Base-by-base conservation (phyloP, 2,888 invertebrate genomes). In the Resseliella maxima region DNA sequence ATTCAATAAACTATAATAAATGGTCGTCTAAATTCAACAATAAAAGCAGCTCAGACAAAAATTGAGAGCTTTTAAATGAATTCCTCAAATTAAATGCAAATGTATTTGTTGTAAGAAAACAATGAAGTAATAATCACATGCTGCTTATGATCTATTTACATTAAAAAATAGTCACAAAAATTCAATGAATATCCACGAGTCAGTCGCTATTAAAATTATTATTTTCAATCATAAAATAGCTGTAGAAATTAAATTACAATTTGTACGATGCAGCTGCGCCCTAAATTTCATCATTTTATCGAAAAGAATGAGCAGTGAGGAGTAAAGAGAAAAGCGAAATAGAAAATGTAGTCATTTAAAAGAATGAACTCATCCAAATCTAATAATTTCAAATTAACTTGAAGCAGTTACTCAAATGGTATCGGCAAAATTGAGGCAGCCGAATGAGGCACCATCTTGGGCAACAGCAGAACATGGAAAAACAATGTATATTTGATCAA, bases 401-500 rank as follows among this genome's bases (percentile, higher is more conserved):
- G 72, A 72, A 6, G 72, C 31, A 31, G 72, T 72, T 72, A 35
- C 59, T 59, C 59, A 5, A 59, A 59, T 24, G 59, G 5, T 2
- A 27, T 8, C 24, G 15, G 27, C 50, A 50, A 50, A 3, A n/a
- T 50, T 21, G 18, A 50, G 50, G 2, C 50, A 5, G 27, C n/a
- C 35, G 2, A 3, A 18, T 12, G 15, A 0, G 31, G 12, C 72
- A 35, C 31, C n/a, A 24, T 59, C 27, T 59, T 24, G 24, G 24
- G 5, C n/a, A n/a, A n/a, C n/a, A 8, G 24, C 59, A 5, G 36
- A 21, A 81, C 81, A 35, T 21, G n/a, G 38, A 38, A 36, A 38
- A 83, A 38, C 83, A 83, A 83, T 38, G 38, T 38, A 83, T 38
- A 38, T 83, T 83, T 83, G 83, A 83, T 83, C 83, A 83, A 83